These are phyloP conservation scores for Seira musarum DNA, from an alignment of 2,888 invertebrate genomes.

Conservation along the genomic window DNA sequence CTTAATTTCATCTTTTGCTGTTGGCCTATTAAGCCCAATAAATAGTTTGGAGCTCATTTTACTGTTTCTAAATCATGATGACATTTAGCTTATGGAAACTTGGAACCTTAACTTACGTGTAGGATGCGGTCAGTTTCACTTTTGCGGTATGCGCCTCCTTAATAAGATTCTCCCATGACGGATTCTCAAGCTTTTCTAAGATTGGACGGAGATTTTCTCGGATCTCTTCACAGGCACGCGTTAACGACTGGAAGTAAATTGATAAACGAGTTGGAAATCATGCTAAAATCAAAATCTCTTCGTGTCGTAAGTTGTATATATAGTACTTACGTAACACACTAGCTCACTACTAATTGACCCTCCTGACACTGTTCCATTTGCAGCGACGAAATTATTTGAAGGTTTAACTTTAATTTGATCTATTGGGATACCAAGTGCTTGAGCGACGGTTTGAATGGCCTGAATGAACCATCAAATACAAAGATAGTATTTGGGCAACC, in stretches of 20 bases:
- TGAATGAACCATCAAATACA: background rate
- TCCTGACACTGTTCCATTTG: constrained; percentile 72
- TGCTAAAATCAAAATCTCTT: constrained; percentile 65
- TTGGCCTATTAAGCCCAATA: constrained; percentile 41
- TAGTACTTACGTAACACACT: constrained; percentile 35
- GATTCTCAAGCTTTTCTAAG: constrained; percentile 70
- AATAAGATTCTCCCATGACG: constrained; percentile 70
- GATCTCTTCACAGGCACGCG: constrained; percentile 71
- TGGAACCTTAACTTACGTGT: constrained; percentile 59
- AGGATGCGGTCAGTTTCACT: constrained; percentile 77
- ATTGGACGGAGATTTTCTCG: constrained; percentile 71
- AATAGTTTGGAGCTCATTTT: no score
- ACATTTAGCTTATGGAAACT: constrained; percentile 3
- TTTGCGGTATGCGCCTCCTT: constrained; percentile 71
- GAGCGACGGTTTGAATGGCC: constrained; percentile 72
- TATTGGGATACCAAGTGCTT: constrained; percentile 72
- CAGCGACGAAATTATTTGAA: constrained; percentile 70
- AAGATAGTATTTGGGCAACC: no score
- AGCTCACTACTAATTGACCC: constrained; percentile 71
- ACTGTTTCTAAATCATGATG: background rate
- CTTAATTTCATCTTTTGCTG: constrained; percentile 63
- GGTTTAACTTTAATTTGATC: constrained; percentile 71
- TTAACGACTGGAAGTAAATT: no score
- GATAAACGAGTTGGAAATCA: constrained; percentile 65
- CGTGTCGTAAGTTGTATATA: background rate